These are phyloP conservation scores for Akabosia matsudoensis DNA, from an alignment of 1,140 invertebrate species.

Conservation along the genomic window DNA sequence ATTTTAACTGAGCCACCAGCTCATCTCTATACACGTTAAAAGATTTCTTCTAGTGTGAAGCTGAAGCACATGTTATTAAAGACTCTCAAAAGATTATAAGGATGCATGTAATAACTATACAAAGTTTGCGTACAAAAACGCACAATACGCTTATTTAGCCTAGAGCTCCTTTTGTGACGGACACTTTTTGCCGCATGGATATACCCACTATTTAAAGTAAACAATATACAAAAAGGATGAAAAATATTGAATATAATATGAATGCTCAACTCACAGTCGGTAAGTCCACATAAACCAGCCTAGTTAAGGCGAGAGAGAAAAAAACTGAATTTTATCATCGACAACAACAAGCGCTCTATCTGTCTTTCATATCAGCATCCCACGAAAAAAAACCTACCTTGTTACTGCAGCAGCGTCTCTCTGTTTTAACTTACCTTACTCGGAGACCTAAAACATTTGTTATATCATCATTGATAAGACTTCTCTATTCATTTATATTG, in stretches of 20 bases:
- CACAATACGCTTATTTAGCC: neutral
- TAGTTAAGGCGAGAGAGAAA: neutral
- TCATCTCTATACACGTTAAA: no score
- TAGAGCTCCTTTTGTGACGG: neutral
- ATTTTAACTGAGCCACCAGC: no score
- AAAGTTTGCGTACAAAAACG: neutral
- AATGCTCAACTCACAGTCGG: neutral
- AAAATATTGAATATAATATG: neutral
- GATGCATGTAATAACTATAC: neutral
- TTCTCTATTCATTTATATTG: no score
- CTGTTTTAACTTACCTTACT: neutral
- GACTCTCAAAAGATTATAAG: neutral
- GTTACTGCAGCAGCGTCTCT: neutral
- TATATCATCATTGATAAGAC: no score
- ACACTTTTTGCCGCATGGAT: neutral
- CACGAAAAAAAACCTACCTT: no score
- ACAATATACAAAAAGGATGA: neutral
- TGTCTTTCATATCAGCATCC: neutral
- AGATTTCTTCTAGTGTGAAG: no score
- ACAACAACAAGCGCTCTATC: neutral
- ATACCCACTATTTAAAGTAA: neutral
- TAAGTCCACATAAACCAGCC: neutral
- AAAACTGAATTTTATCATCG: neutral
- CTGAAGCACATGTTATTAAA: neutral
- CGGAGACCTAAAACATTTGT: no score